These are phyloP conservation scores for Drosophila willistoni DNA, from an alignment of 1,140 invertebrate genomes.

Conservation along the genomic window DNA sequence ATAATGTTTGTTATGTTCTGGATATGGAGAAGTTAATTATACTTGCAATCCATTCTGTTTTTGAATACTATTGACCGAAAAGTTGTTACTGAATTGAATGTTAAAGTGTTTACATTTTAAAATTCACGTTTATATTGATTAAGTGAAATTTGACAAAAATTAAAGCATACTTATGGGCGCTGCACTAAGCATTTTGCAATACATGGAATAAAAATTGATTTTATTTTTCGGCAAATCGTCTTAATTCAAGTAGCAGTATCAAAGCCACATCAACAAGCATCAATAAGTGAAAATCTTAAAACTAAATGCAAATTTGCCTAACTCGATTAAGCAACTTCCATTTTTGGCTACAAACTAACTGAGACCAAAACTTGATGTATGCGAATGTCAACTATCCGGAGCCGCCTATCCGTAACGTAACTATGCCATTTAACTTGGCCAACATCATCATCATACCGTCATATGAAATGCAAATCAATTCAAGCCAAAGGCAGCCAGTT, in stretches of 20 bases:
- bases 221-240: too few relatives aligned
- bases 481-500: slow-evolving; percentile 31
- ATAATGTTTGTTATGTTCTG: too few relatives aligned
- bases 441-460: slow-evolving; percentile 36
- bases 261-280: background rate
- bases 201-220: too few relatives aligned
- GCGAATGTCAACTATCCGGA: background rate
- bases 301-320: slow-evolving; percentile 1
- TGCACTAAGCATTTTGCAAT: too few relatives aligned
- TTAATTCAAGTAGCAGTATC: background rate
- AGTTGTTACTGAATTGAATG: too few relatives aligned
- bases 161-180: background rate
- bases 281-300: background rate
- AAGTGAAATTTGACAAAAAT: background rate
- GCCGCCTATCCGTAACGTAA: slow-evolving; percentile 1
- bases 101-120: too few relatives aligned
- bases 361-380: too few relatives aligned
- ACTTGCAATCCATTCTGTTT: too few relatives aligned
- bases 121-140: too few relatives aligned
- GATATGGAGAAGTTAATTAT: too few relatives aligned
- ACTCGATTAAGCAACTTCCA: background rate
- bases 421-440: slow-evolving; percentile 11
- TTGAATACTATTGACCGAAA: too few relatives aligned
- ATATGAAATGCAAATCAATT: slow-evolving; percentile 62
- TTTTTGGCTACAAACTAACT: slow-evolving; percentile 20